Evolutionary conservation across 2,113 vertebrate genomes (phyloP).

Genomic region (Rallus limicola): DNA sequence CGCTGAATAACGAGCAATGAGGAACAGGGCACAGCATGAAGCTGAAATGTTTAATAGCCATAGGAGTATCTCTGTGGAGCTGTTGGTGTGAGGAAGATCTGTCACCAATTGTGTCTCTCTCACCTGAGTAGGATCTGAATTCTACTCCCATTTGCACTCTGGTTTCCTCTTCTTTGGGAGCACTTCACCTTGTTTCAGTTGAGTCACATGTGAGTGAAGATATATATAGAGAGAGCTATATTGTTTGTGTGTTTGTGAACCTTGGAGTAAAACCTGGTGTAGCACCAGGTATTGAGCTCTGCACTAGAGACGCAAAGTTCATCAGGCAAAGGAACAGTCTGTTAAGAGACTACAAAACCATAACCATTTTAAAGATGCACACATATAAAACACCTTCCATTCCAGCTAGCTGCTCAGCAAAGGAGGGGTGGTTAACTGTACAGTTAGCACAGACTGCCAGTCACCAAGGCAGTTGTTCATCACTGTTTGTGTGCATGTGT

Average conservation of each 20-base stretch:
- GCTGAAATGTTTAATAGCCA: not conserved
- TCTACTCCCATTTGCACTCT: not conserved
- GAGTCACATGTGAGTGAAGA: not conserved
- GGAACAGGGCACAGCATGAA: not conserved
- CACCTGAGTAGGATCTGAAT: not conserved
- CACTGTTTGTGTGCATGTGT: not conserved
- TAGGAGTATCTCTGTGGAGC: not conserved
- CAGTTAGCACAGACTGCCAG: not conserved
- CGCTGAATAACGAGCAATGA: not conserved
- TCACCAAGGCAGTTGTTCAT: not conserved
- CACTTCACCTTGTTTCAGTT: not conserved
- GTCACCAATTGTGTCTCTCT: not conserved
- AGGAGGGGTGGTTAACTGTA: not conserved
- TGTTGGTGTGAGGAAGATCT: not conserved
- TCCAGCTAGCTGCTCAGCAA: not conserved
- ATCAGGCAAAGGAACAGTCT: not conserved
- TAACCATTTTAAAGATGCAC: not conserved
- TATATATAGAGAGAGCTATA: rapidly evolving
- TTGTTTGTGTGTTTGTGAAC: not conserved
- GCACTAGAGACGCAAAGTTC: not conserved
- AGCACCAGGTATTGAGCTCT: not conserved
- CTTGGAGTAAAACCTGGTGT: not conserved
- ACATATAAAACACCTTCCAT: not conserved
- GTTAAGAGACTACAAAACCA: not conserved
- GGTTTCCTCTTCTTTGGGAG: not conserved